phyloP scores from a whole-genome alignment of 2,888 invertebrate genomes.

The Sinopyrophorus schimmeli region DNA sequence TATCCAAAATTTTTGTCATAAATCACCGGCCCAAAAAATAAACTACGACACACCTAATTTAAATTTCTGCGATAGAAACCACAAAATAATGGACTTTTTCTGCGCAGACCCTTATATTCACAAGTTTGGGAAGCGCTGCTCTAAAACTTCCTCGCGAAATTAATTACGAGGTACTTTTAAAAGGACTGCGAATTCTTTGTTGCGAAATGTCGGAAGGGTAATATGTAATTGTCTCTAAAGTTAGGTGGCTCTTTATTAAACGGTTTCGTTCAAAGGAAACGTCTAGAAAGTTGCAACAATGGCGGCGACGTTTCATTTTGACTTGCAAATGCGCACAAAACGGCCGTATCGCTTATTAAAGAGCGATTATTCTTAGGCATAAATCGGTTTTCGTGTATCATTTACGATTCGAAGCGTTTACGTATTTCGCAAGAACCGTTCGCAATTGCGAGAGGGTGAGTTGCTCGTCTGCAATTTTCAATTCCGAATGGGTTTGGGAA shows the following conservation, averaged over 20 bases:
- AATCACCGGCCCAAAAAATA: no score
- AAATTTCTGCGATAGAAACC: no score
- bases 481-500: no score
- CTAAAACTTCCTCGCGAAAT: constrained; percentile 6
- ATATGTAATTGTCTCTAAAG: constrained; percentile 11
- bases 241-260: constrained; percentile 10
- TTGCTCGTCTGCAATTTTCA: no score
- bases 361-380: constrained; percentile 14
- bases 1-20: no score
- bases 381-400: constrained; percentile 5
- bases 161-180: constrained; percentile 15
- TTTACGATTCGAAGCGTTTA: constrained; percentile 9
- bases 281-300: constrained; percentile 15
- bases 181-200: constrained; percentile 10
- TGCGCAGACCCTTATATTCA: no score
- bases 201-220: neutral
- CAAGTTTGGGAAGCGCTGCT: no score
- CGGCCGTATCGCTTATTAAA: constrained; percentile 11
- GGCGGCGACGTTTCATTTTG: constrained; percentile 11
- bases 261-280: constrained; percentile 11
- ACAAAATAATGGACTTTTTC: neutral
- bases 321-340: constrained; percentile 16
- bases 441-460: no score
- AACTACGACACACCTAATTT: no score
- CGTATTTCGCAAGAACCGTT: no score